A percentile compares a stretch with the other conserved stretches of the same genome.
phyloP scores from a whole-genome alignment of 2,888 invertebrate species.

The Ligdia adustata region DNA sequence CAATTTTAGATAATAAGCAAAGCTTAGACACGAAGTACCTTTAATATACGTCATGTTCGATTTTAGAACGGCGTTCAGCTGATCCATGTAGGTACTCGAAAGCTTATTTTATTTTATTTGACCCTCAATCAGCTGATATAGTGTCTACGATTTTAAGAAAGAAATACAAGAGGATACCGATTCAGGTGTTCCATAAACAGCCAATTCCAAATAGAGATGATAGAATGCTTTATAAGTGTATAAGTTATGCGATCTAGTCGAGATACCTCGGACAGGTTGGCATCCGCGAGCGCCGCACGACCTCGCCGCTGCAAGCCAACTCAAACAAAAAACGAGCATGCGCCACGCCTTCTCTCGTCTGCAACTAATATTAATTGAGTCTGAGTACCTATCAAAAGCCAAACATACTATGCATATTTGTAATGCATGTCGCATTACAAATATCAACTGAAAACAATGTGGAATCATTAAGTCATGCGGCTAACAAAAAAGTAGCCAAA shows the following conservation, averaged over 20 bases:
- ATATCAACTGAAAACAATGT: not conserved
- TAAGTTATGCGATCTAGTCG: slow-evolving; percentile 28
- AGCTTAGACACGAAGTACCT: too few species aligned
- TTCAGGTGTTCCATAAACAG: slow-evolving; percentile 1
- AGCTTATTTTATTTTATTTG: too few species aligned
- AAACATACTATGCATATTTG: not conserved
- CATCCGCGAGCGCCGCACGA: slow-evolving; percentile 36
- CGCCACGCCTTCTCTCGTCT: slow-evolving; percentile 41
- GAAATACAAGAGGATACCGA: slow-evolving; percentile 5
- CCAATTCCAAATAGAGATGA: slow-evolving; percentile 6
- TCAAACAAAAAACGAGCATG: slow-evolving; percentile 48
- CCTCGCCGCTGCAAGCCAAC: slow-evolving; percentile 52
- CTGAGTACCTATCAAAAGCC: slow-evolving; percentile 9
- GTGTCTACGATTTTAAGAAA: slow-evolving; percentile 1
- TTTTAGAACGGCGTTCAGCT: not conserved
- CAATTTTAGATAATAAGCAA: too few species aligned
- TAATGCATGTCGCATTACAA: too few species aligned
- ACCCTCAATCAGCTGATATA: too few species aligned
- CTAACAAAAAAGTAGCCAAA: slow-evolving; percentile 18
- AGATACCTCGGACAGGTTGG: slow-evolving; percentile 40
- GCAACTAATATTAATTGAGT: slow-evolving; percentile 20
- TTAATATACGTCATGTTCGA: not conserved
- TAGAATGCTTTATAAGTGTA: slow-evolving; percentile 1
- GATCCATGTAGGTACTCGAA: too few species aligned
- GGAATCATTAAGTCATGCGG: slow-evolving; percentile 7